Evolutionary conservation across 2,113 vertebrate species (phyloP).

Genomic region (Spea multiplicata): DNA sequence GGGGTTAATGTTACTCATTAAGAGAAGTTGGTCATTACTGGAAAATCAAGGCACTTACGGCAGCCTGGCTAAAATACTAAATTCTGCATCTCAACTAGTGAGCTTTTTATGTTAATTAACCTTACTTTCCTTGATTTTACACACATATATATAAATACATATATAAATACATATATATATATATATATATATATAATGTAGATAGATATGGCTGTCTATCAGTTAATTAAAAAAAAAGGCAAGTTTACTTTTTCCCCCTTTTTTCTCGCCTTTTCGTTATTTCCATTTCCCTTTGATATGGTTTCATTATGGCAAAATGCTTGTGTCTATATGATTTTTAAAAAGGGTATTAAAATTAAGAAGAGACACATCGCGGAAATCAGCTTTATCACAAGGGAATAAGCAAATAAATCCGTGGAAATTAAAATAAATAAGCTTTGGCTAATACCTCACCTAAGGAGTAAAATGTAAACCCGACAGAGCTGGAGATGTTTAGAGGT

Average conservation of each 20-base stretch:
- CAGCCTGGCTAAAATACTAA: constrained; percentile 86
- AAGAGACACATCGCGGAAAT: constrained; percentile 97
- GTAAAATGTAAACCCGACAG: constrained; percentile 74
- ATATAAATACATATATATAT: constrained; percentile 89
- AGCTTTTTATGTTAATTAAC: constrained; percentile 99
- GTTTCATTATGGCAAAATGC: constrained; percentile 85
- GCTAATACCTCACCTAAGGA: constrained; percentile 98
- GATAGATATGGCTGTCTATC: constrained; percentile 79
- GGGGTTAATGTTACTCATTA: constrained; percentile 99
- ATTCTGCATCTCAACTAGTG: constrained; percentile 91
- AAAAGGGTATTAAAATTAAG: constrained; percentile 99
- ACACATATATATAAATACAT: constrained; percentile 69
- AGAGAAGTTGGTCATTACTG: constrained; percentile 99
- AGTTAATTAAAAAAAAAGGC: constrained; percentile 89
- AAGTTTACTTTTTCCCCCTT: constrained; percentile 79
- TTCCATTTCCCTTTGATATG: constrained; percentile 79
- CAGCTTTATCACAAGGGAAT: constrained; percentile 92
- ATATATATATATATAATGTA: constrained; percentile 75
- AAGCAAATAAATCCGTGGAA: constrained; percentile 90
- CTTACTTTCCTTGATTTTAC: constrained; percentile 84
- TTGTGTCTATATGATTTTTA: constrained; percentile 97
- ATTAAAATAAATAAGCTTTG: constrained; percentile 99
- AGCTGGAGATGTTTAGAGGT: constrained; percentile 74
- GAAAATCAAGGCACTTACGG: constrained; percentile 98
- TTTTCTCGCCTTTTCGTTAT: constrained; percentile 66